phyloP scores from a whole-genome alignment of 2,888 invertebrate species.

The Eupithecia exiguata region DNA sequence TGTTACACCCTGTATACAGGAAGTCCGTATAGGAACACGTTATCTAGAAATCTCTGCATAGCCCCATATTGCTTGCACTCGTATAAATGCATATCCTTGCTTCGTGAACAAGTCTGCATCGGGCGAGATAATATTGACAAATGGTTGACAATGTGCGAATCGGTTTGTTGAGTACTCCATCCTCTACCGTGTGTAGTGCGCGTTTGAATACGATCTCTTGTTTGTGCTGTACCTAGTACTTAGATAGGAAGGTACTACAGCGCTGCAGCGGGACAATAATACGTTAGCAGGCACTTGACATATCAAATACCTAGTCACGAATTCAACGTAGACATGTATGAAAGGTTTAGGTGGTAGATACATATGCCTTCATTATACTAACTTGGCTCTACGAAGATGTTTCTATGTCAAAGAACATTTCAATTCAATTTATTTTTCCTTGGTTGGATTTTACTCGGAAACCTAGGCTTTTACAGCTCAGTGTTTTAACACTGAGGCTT shows the following conservation, averaged over 20 bases:
- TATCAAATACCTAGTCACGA: not conserved
- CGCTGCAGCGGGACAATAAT: not conserved
- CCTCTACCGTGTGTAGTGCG: not conserved
- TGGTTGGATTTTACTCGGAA: too few species aligned
- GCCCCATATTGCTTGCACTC: not conserved
- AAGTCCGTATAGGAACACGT: too few species aligned
- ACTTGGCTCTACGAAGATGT: not conserved
- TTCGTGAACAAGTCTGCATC: not conserved
- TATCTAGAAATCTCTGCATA: too few species aligned
- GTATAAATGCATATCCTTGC: not conserved
- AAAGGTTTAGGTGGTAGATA: not conserved
- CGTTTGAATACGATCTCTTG: not conserved
- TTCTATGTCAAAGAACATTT: not conserved
- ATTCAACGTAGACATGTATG: not conserved
- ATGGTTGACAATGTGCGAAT: slow-evolving; percentile 39
- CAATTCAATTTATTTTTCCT: not conserved
- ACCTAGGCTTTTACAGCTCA: too few species aligned
- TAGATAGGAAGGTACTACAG: not conserved
- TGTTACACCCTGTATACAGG: too few species aligned
- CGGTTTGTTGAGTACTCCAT: slow-evolving; percentile 36
- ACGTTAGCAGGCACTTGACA: not conserved
- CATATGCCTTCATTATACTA: not conserved
- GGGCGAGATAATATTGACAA: slow-evolving; percentile 16
- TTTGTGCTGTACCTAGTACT: not conserved
- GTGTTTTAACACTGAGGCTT: too few species aligned